Evolutionary conservation across 2,113 vertebrate species (phyloP).

Genomic region (Furnarius figulus): DNA sequence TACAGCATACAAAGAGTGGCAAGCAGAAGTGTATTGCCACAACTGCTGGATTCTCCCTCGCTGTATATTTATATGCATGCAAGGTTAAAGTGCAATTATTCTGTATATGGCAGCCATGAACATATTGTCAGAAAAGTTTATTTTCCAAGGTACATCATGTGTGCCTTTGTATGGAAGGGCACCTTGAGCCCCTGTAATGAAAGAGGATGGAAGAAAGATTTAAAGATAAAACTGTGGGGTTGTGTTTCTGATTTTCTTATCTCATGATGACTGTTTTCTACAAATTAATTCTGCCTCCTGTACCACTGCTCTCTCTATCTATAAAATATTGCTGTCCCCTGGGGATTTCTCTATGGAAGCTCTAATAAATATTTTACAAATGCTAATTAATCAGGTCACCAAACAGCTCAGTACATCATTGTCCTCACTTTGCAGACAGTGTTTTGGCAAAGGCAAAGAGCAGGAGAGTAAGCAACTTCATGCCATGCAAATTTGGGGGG

Average conservation of each 20-base stretch:
- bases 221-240: not conserved
- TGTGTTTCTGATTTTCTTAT: not conserved
- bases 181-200: not conserved
- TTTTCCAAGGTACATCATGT: not conserved
- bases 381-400: not conserved
- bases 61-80: not conserved
- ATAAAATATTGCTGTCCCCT: not conserved
- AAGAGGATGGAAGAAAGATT: not conserved
- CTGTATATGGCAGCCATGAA: not conserved
- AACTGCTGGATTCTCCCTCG: not conserved
- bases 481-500: not conserved
- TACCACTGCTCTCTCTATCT: not conserved
- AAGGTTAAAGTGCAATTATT: not conserved
- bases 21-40: not conserved
- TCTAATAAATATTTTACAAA: slow-evolving; percentile 29
- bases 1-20: rapidly evolving
- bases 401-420: not conserved
- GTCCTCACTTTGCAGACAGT: not conserved
- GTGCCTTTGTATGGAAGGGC: not conserved
- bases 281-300: not conserved
- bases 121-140: not conserved
- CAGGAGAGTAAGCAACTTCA: not conserved
- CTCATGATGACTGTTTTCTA: not conserved
- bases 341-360: not conserved
- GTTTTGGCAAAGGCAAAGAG: not conserved